A percentile compares a stretch with the other conserved stretches of the same genome.
Evolutionary conservation across 2,888 invertebrate genomes (phyloP).

Genomic region (Erpobdella octoculata): DNA sequence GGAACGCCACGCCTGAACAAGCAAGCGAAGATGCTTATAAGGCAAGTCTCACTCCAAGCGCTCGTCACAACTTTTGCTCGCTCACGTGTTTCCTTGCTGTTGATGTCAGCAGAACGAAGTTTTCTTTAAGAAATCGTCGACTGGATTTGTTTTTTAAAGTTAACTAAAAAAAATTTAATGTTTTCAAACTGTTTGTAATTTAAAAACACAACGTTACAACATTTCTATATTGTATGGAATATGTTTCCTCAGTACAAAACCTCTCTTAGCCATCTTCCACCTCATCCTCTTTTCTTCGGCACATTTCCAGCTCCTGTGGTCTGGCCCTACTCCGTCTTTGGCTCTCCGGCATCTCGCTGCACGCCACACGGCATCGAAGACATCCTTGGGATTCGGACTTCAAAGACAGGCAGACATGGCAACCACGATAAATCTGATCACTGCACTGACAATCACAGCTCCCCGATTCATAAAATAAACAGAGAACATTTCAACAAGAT

Average conservation of each 20-base stretch:
- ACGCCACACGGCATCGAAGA: constrained; percentile 25
- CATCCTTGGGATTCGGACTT: constrained; percentile 19
- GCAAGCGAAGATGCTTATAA: not conserved
- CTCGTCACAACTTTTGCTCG: too few relatives aligned
- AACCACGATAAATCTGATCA: not conserved
- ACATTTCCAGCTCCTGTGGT: not conserved
- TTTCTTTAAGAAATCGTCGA: too few relatives aligned
- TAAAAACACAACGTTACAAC: not conserved
- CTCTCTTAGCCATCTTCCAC: not conserved
- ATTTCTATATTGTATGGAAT: not conserved
- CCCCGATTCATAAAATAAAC: too few relatives aligned
- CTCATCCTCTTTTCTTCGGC: not conserved
- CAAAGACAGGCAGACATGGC: not conserved
- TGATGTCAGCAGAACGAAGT: too few relatives aligned
- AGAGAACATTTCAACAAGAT: not conserved
- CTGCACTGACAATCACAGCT: not conserved
- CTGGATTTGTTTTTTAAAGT: not conserved
- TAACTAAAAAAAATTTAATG: not conserved
- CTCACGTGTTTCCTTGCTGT: too few relatives aligned
- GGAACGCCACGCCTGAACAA: not conserved
- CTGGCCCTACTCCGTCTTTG: constrained; percentile 10
- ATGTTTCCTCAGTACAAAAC: constrained; percentile 18
- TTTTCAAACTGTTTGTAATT: too few relatives aligned
- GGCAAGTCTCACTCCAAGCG: too few relatives aligned
- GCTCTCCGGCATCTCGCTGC: not conserved